These are phyloP conservation scores for Gnathochromis pfefferi DNA, from an alignment of 2,113 vertebrate species.

Conservation along the genomic window DNA sequence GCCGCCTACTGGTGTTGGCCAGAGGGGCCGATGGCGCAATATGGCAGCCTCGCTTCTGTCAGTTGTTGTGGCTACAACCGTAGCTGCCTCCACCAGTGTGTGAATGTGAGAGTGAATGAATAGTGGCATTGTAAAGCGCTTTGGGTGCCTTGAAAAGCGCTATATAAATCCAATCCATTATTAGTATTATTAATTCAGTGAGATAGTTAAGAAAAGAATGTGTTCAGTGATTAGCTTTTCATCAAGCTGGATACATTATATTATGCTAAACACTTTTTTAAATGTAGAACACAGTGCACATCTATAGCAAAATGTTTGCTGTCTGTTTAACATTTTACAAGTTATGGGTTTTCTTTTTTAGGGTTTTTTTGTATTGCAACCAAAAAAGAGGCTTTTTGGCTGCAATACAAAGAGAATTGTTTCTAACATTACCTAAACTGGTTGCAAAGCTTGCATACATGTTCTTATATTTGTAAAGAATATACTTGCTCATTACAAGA, in stretches of 20 bases:
- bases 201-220: neutral
- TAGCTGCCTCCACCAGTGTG: too few relatives aligned
- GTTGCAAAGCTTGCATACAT: neutral
- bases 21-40: too few relatives aligned
- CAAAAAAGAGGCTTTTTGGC: neutral
- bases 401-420: neutral
- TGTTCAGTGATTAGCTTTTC: neutral
- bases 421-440: neutral
- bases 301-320: neutral
- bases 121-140: too few relatives aligned
- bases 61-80: too few relatives aligned
- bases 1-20: too few relatives aligned
- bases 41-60: too few relatives aligned
- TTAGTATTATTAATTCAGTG: neutral
- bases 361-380: neutral
- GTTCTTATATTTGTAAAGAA: neutral
- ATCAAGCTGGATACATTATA: neutral
- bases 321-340: neutral
- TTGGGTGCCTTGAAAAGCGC: too few relatives aligned
- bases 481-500: neutral
- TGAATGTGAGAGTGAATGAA: too few relatives aligned
- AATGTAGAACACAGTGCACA: neutral
- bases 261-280: neutral
- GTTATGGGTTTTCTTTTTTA: neutral
- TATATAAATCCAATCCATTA: too few relatives aligned